Conservation (phyloP, 2,113 vertebrate genomes). For the Opisthocomus hoazin region DNA sequence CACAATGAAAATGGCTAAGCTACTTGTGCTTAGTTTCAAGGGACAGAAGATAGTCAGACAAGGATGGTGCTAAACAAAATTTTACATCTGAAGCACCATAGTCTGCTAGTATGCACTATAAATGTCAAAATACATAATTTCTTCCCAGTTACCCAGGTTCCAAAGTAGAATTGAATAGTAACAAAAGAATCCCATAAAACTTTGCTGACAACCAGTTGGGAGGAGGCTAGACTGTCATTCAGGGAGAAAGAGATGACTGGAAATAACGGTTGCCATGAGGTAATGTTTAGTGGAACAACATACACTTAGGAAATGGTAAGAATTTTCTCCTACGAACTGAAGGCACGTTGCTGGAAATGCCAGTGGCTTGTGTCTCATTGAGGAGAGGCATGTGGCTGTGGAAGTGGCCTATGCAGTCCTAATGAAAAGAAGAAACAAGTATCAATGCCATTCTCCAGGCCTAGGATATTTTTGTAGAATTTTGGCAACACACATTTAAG, state of each 20-base stretch:
- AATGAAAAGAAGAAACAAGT: background rate
- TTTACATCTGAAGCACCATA: background rate
- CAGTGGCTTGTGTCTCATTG: background rate
- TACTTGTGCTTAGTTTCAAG: background rate
- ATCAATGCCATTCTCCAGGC: rapidly evolving
- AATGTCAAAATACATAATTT: background rate
- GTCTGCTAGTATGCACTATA: background rate
- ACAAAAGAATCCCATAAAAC: background rate
- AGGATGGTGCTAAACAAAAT: background rate
- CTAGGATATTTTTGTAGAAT: background rate
- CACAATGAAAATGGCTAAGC: background rate
- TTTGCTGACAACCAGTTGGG: background rate
- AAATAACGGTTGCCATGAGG: background rate
- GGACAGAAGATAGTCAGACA: background rate
- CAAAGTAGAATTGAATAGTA: background rate
- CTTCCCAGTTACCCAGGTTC: background rate
- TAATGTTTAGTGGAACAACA: background rate
- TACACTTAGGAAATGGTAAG: too few species aligned
- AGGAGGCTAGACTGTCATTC: background rate
- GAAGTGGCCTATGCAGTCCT: background rate
- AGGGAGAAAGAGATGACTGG: background rate
- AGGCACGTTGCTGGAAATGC: background rate
- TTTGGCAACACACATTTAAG: background rate
- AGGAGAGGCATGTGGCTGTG: background rate
- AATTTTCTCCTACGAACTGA: background rate